These are phyloP conservation scores for Pseudopodoces humilis DNA, from an alignment of 2,113 vertebrate genomes.

Conservation along the genomic window DNA sequence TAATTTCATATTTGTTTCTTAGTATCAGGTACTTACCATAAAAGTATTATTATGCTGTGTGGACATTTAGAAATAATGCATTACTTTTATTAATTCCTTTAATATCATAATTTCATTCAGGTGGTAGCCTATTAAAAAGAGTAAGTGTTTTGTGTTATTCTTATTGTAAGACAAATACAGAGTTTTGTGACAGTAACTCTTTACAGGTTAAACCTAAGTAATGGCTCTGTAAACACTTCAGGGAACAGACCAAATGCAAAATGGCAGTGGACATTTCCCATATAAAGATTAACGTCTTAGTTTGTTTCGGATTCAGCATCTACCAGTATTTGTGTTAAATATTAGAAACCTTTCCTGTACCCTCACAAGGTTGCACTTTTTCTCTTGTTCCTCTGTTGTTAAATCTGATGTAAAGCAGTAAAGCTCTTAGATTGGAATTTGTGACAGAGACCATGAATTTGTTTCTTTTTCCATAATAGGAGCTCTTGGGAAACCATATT, in stretches of 20 bases:
- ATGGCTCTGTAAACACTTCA: neutral
- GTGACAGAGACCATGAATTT: constrained; percentile 24
- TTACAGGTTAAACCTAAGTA: neutral
- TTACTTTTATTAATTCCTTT: neutral
- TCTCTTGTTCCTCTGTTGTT: constrained; percentile 23
- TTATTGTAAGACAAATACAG: neutral
- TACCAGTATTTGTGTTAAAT: constrained; percentile 8
- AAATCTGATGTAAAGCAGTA: constrained; percentile 31
- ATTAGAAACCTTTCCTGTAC: neutral
- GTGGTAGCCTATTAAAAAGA: constrained; percentile 11
- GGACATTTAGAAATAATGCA: neutral
- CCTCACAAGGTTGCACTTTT: neutral
- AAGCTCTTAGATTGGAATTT: constrained; percentile 40
- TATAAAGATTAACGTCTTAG: constrained; percentile 35
- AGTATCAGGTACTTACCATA: neutral
- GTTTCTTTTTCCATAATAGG: constrained; percentile 74
- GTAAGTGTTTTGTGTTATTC: neutral
- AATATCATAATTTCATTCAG: neutral
- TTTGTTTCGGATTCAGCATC: constrained; percentile 25
- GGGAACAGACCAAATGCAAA: constrained; percentile 7
- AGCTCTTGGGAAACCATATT: constrained; percentile 93
- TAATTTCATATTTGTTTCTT: neutral
- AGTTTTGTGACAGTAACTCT: constrained; percentile 1
- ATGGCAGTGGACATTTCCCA: neutral
- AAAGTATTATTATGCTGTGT: neutral